Base-by-base conservation (phyloP, 2,797 vertebrate genomes). In the Pagetopsis macropterus region DNA sequence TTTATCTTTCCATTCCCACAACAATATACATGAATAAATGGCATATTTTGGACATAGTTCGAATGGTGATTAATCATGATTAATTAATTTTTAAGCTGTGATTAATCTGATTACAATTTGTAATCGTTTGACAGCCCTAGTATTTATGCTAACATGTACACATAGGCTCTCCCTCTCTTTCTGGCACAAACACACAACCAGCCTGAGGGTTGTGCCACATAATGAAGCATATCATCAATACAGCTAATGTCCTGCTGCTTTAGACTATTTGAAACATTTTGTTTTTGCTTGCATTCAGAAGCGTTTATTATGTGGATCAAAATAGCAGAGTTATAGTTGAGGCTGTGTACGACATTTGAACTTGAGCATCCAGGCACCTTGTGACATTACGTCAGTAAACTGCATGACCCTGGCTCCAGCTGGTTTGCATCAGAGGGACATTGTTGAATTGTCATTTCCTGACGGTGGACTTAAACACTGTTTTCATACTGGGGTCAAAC, bases 321-420 rank as follows among this genome's bases (percentile, higher is more conserved):
- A 33, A 48, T 1, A 43, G 48, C 5, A 49, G 48, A 49, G 48
- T 58, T 48, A 8, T 3, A 55, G 13, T 40, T 9, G 44, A 49
- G 2, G 1, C 3, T 61, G 33, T 58, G 70, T 63, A 64, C 51
- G 51, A 69, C 6, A 1, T 37, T 19, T 72, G 40, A 69, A 65
- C 65, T 1, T 65, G 2, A 41, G 57, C 12, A 55, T 56, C 49
- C 10, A 49, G 31, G 60, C 33, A 45, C 0, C 16, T 54, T 59
- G 56, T 70, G 66, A 71, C 62, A 64, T 21, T 14, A 61, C 45
- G 44, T 68, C 73, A 72, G 19, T 12, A 33, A 82, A 73, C 13
- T 44, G n/a, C 43, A 48, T 21, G 44, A 67, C 44, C 33, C 13
- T 27, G 2, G 13, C 14, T 69, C 49, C 63, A 31, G 48, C 27